Percentiles rank a stretch among this genome's conserved stretches.
Evolutionary conservation across 2,888 invertebrate genomes (phyloP).

Genomic region (Agrotis puta): DNA sequence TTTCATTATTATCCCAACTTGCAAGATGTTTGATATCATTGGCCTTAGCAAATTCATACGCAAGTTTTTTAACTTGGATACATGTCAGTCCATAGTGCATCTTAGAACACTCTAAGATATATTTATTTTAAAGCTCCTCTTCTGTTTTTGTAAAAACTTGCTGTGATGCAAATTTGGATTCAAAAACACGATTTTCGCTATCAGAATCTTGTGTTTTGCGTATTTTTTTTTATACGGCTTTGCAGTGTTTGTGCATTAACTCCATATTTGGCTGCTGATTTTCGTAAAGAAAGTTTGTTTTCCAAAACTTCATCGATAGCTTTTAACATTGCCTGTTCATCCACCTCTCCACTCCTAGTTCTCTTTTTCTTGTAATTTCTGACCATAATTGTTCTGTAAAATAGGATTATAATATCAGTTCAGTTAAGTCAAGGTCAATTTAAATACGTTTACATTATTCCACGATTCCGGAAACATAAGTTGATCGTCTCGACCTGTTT

Average conservation of each 20-base stretch:
- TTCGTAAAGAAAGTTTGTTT: constrained; percentile 4
- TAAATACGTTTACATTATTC: no score
- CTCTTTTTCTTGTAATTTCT: constrained; percentile 6
- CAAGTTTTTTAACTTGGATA: constrained; percentile 5
- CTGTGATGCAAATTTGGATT: constrained; percentile 11
- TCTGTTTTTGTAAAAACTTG: constrained; percentile 9
- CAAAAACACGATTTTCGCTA: constrained; percentile 4
- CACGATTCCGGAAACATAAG: no score
- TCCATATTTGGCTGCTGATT: constrained; percentile 11
- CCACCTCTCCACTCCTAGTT: constrained; percentile 7
- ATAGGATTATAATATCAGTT: not conserved
- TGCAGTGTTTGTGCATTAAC: constrained; percentile 4
- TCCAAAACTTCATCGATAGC: not conserved
- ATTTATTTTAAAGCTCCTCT: not conserved
- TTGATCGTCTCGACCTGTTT: no score
- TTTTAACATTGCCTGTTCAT: constrained; percentile 1
- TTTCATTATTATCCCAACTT: constrained; percentile 5
- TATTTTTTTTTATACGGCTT: constrained; percentile 5
- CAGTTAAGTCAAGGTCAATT: no score
- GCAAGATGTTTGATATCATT: not conserved
- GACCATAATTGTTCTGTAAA: constrained; percentile 9
- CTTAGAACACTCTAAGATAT: not conserved
- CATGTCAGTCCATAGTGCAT: constrained; percentile 6
- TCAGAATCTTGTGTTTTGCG: not conserved
- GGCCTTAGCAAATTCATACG: constrained; percentile 1